phyloP scores from a whole-genome alignment of 2,888 invertebrate genomes.

The Drosophila siamana region DNA sequence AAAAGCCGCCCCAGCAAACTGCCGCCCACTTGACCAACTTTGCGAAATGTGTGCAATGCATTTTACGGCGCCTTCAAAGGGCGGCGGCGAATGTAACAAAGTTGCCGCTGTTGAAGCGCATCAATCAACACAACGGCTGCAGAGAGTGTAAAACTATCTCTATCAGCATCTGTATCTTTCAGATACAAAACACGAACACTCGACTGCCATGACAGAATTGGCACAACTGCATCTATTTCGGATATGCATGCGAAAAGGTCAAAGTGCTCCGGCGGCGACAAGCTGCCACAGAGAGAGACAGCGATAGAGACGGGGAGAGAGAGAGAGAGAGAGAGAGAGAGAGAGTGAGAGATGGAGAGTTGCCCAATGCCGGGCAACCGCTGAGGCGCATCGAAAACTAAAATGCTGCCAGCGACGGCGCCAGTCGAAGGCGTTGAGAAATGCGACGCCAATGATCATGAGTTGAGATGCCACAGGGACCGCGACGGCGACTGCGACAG shows the following conservation, averaged over 20 bases:
- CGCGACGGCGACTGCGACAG: slow-evolving; percentile 28
- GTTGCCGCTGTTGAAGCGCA: slow-evolving; percentile 64
- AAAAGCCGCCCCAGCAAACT: slow-evolving; percentile 39
- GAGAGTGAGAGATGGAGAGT: background rate
- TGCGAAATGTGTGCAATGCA: slow-evolving; percentile 57
- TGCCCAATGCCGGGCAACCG: slow-evolving; percentile 32
- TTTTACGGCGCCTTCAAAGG: slow-evolving; percentile 73
- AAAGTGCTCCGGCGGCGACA: slow-evolving; percentile 54
- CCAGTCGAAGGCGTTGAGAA: slow-evolving; percentile 54
- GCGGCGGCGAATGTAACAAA: slow-evolving; percentile 44
- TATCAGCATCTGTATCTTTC: slow-evolving; percentile 26
- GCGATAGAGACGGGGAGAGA: background rate
- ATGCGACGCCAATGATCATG: slow-evolving; percentile 49
- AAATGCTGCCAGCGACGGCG: slow-evolving; percentile 51
- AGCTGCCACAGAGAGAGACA: slow-evolving; percentile 20
- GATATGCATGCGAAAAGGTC: slow-evolving; percentile 64
- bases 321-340: background rate
- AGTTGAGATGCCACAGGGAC: slow-evolving; percentile 12
- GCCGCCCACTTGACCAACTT: slow-evolving; percentile 75
- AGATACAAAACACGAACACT: slow-evolving; percentile 44
- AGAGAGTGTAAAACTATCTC: slow-evolving; percentile 21
- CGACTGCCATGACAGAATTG: slow-evolving; percentile 71
- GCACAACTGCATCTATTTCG: slow-evolving; percentile 73
- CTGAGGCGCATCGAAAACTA: slow-evolving; percentile 39
- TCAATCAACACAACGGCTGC: slow-evolving; percentile 60